Evolutionary conservation across 2,113 vertebrate species (phyloP), one percentile per base, ranked within the genome.

Genomic region (Panurus biarmicus): DNA sequence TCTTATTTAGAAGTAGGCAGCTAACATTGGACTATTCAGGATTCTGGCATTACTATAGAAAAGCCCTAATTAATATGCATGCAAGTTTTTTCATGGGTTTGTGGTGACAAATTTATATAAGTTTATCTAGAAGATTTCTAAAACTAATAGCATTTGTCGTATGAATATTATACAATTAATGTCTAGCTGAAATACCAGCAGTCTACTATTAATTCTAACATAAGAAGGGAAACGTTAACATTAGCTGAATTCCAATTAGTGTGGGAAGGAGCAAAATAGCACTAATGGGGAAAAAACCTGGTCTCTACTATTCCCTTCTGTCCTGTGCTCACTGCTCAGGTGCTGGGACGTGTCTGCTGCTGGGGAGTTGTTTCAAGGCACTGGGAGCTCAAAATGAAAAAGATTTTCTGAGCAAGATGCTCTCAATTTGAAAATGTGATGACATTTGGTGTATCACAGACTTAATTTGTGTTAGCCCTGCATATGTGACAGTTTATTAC

Each of bases 21-120:
- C 89, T 95, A 62, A 44, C 3, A 3, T 77, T 85, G 78, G 85
- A 53, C 78, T 88, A 64, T 56, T 94, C 85, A 73, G 81, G 64
- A 91, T 85, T 82, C 89, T 93, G 87, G 72, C 64, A 38, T 80
- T 80, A 64, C 76, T 90, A 42, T 31, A 90, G 90, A 93, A 85
- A 93, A 93, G 60, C 62, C 82, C 78, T 95, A 64, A 85, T 95
- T 91, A 93, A 85, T 83, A 95, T 91, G 91, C 81, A 90, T 74
- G 72, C 1, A 70, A 87, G 62, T 87, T 96, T 94, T 93, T 95
- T 86, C 67, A 95, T 54, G 62, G 87, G 67, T 95, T 95, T 96
- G 93, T 94, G 85, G 93, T 95, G 95, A 97, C 94, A 95, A 96
- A 97, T 96, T 95, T 94, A 94, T 96, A 47, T 95, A 95, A 95